Evolutionary conservation across 1,140 invertebrate genomes (phyloP).

Genomic region (Calephelis virginiensis): DNA sequence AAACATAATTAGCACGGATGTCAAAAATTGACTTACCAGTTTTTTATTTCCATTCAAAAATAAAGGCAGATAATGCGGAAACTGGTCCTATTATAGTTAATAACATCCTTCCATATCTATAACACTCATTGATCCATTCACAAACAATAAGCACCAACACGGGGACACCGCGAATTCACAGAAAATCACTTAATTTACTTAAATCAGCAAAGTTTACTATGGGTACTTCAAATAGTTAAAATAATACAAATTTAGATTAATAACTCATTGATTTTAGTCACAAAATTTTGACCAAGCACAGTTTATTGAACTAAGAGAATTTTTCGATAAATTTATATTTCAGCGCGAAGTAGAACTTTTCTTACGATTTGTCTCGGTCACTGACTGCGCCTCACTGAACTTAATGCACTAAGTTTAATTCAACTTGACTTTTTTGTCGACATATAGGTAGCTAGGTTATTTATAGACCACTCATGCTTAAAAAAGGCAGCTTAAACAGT

Average conservation of each 20-base stretch:
- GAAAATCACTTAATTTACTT: conserved; percentile 33
- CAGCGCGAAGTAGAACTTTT: conserved; percentile 30
- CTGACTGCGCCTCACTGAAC: conserved; percentile 33
- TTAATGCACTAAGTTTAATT: conserved; percentile 18
- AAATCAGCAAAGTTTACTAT: conserved; percentile 19
- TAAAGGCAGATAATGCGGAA: conserved; percentile 25
- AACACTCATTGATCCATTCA: conserved; percentile 35
- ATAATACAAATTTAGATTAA: conserved; percentile 31
- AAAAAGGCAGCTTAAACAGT: conserved; percentile 4
- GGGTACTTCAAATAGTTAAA: conserved; percentile 14
- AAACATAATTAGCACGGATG: too few relatives aligned
- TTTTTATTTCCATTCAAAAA: conserved; percentile 38
- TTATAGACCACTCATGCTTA: neutral
- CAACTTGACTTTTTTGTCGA: conserved; percentile 19
- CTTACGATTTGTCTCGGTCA: conserved; percentile 28
- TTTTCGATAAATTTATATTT: conserved; percentile 34
- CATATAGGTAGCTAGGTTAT: neutral
- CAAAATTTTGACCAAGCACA: conserved; percentile 30
- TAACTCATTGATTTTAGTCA: conserved; percentile 25
- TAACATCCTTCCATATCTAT: conserved; percentile 26
- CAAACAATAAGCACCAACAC: conserved; percentile 40
- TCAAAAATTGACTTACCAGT: conserved; percentile 41
- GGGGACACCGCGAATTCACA: conserved; percentile 43
- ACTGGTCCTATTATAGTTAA: conserved; percentile 19
- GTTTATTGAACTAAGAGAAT: conserved; percentile 31